Conservation (phyloP, 2,888 invertebrate species). For the Ellobium chinense region DNA sequence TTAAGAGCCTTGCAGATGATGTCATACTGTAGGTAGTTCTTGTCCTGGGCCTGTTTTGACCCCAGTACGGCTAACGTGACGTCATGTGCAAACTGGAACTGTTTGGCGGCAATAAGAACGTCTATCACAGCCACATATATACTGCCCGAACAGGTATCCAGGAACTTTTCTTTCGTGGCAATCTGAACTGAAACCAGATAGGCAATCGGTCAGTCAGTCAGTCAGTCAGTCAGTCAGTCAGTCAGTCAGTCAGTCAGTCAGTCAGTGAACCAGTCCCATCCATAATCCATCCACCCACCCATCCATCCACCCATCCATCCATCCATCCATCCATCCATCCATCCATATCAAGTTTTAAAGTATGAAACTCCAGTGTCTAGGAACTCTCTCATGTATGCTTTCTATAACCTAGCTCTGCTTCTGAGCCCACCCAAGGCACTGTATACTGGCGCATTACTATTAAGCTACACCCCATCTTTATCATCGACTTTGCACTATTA, state of each 20-base stretch:
- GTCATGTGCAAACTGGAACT: slow-evolving; percentile 13
- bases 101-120: neutral
- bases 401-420: no score
- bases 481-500: no score
- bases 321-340: neutral
- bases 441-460: no score
- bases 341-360: no score
- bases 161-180: slow-evolving; percentile 7
- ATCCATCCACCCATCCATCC: neutral
- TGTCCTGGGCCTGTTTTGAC: neutral
- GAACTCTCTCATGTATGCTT: no score
- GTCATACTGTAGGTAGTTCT: slow-evolving; percentile 19
- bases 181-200: slow-evolving; percentile 2
- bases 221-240: neutral
- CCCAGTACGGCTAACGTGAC: neutral
- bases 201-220: neutral
- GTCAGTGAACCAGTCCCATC: neutral
- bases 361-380: no score
- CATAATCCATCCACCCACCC: neutral
- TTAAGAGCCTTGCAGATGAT: slow-evolving; percentile 1
- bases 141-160: slow-evolving; percentile 14
- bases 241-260: neutral
- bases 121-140: slow-evolving; percentile 15
- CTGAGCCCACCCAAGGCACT: no score
- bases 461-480: no score